Evolutionary conservation across 2,797 vertebrate species (phyloP), one percentile per base, ranked within the genome.

Genomic region (Scolopax bukidnonensis): DNA sequence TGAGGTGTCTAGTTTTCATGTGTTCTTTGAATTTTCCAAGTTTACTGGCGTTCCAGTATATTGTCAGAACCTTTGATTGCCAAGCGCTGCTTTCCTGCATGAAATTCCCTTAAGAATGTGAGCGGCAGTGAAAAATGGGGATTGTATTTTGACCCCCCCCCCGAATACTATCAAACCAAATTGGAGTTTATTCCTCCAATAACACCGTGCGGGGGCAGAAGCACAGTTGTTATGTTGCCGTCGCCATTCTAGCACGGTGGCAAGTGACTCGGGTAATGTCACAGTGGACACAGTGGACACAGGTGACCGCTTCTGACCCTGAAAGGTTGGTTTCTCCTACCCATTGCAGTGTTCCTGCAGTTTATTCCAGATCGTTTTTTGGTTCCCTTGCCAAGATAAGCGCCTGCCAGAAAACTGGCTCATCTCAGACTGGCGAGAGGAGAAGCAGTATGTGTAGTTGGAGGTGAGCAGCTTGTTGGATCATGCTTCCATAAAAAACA

Each of bases 1-100:
- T 81, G 97, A 98, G 97, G 96, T 97, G 97, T 97, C 97, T 98
- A 98, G 93, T 98, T 98, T 97, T 96, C 96, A 97, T 97, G 96
- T 97, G 95, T 97, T 98, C 70, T 95, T 97, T 95, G 84, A 75
- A 84, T 90, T 93, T 94, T 93, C 64, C 87, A 77, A 64, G 10
- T 96, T 92, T 77, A 10, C 74, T 88, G 84, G 69, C 27, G 6
- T 87, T 94, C 69, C 36, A 51, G 25, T 43, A 28, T 53, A 30
- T 69, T 77, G 56, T 64, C 33, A 53, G 77, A 94, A 74, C 36
- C 36, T 73, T 84, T 81, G 41, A 33, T 64, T 85, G 57, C 38
- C 33, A 43, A 61, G 48, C 25, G 4, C 47, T 48, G 41, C n/a
- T 61, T 89, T 67, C 60, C 45, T 4, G 7, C 14, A 16, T 27